phyloP scores from a whole-genome alignment of 2,113 vertebrate species.

The Prionailurus viverrinus region DNA sequence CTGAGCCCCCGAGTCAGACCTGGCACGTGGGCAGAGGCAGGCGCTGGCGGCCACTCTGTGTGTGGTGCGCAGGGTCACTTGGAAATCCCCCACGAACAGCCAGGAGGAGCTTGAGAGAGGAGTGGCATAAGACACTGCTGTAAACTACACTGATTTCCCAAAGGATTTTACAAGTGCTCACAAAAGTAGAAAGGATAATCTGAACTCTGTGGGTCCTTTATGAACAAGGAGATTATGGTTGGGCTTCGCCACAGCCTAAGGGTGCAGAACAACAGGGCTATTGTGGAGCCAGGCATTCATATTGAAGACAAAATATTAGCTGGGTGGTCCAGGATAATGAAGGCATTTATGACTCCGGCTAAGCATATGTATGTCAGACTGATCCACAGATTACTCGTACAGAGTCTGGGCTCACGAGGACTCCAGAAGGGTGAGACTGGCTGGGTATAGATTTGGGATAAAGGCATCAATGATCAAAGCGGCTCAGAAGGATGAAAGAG shows the following conservation, averaged over 20 bases:
- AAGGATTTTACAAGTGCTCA: conserved; percentile 68
- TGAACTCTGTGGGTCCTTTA: conserved; percentile 59
- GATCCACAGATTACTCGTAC: conserved; percentile 55
- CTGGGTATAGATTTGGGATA: conserved; percentile 41
- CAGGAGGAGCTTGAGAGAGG: not conserved
- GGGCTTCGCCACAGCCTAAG: conserved; percentile 48
- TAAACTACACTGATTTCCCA: conserved; percentile 46
- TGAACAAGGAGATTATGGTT: conserved; percentile 61
- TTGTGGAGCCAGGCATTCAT: conserved; percentile 69
- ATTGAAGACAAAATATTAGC: conserved; percentile 78
- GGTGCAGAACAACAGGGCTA: conserved; percentile 63
- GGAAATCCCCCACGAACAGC: conserved; percentile 48
- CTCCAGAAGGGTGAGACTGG: conserved; percentile 6
- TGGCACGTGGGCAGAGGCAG: not conserved
- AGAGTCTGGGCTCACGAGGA: not conserved
- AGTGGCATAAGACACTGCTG: conserved; percentile 4
- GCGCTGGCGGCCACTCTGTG: not conserved
- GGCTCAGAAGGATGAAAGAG: conserved; percentile 53
- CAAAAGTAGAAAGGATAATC: conserved; percentile 66
- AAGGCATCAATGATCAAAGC: conserved; percentile 61
- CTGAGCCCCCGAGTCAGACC: not conserved
- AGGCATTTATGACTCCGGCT: conserved; percentile 70
- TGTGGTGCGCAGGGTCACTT: not conserved
- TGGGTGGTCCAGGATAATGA: conserved; percentile 78
- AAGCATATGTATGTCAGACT: conserved; percentile 47